Evolutionary conservation across 2,113 vertebrate species (phyloP).

Genomic region (Calidris pygmaea): DNA sequence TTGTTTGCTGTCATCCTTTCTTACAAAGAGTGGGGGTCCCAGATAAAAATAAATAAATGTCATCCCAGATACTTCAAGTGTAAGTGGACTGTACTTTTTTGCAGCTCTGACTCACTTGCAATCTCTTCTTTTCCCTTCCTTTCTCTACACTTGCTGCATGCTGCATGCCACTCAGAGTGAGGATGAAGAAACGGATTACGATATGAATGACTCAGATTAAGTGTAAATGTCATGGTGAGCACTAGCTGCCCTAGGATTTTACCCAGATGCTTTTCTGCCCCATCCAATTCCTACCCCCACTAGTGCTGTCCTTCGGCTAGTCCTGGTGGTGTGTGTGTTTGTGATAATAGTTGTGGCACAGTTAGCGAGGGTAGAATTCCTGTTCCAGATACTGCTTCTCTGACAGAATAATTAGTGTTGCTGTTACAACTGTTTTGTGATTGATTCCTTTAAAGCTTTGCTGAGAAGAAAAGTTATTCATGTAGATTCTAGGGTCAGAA

Average conservation of each 20-base stretch:
- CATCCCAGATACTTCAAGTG: neutral
- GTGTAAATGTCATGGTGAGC: conserved; percentile 85
- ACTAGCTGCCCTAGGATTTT: conserved; percentile 66
- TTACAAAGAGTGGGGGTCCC: neutral
- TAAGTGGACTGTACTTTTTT: conserved; percentile 19
- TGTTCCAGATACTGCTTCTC: neutral
- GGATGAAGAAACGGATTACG: conserved; percentile 85
- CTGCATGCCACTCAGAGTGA: conserved; percentile 83
- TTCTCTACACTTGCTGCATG: conserved; percentile 76
- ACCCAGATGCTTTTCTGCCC: neutral
- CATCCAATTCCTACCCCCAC: neutral
- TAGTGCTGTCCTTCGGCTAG: neutral
- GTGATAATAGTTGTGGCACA: conserved; percentile 22
- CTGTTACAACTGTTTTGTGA: neutral
- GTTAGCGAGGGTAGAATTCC: neutral
- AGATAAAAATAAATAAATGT: neutral
- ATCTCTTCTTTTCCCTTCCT: conserved; percentile 68
- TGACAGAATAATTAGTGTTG: neutral
- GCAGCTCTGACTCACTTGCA: conserved; percentile 45
- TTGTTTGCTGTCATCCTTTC: neutral
- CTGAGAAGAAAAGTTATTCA: neutral
- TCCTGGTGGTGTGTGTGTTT: neutral
- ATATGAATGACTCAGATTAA: conserved; percentile 91
- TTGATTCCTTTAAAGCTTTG: neutral
- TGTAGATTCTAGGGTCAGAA: neutral